Base-by-base conservation (phyloP, 64 coral and sea anemone species). In the Montipora efflorescens region DNA sequence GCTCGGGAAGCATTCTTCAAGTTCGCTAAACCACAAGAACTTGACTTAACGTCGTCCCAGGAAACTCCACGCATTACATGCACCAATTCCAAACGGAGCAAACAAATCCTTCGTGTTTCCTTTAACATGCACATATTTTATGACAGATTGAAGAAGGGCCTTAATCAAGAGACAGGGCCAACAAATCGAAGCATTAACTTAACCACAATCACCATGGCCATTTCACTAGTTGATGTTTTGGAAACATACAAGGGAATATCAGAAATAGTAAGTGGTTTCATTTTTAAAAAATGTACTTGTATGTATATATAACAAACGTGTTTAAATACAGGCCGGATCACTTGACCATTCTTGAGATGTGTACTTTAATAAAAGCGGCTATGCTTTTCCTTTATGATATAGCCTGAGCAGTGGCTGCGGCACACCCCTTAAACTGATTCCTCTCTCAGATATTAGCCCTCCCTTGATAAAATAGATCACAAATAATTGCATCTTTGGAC, bases 1-100 rank as follows among this genome's bases (percentile, higher is more conserved):
- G 95, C 88, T n/a, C 58, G 69, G 74, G 95, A 96, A 18, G 52
- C 82, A 45, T 96, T 90, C 74, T 96, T 96, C 48, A 93, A 93
- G 67, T 96, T 93, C 14, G 74, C 87, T 11, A 96, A 93, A 22
- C 87, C 95, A 7, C 80, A 87, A 48, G 94, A 91, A 70, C 46
- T 74, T 52, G 71, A 20, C 77, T 66, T 46, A 43, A 46, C 47
- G 92, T 80, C 48, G 23, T 45, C 14, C 21, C 23, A 61, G 80
- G 44, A 13, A 48, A 43, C 9, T 11, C 67, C 14, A 95, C 89
- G n/a, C 69, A 4, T 72, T n/a, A 72, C 69, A 51, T 90, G 74
- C 45, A 61, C 53, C 8, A 95, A 75, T 49, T 77, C 90, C 2
- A 92, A 95, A 50, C 47, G 79, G 5, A 92, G 81, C 66, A 88